Evolutionary conservation across 2,797 vertebrate species (phyloP).

Genomic region (Malacoraja senta): DNA sequence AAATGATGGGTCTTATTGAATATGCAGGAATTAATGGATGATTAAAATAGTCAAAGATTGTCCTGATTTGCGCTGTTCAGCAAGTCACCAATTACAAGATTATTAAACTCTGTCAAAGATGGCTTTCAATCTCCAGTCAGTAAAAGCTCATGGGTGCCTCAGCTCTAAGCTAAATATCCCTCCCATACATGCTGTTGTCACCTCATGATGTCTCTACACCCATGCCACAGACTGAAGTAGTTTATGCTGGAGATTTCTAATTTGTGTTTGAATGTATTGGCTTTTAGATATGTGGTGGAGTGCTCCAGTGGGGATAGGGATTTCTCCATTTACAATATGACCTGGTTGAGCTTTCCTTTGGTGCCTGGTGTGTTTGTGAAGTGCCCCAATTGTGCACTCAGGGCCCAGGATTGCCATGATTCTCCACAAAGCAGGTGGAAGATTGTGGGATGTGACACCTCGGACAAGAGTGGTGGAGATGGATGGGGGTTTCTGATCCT

Average conservation of each 20-base stretch:
- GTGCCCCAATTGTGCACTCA: background rate
- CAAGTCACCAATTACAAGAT: background rate
- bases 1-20: too few relatives aligned
- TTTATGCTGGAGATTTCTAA: background rate
- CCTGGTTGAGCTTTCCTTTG: background rate
- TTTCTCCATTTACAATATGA: background rate
- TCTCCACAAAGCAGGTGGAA: background rate
- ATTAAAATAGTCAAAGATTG: background rate
- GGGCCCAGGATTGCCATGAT: background rate
- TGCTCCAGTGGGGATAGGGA: background rate
- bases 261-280: background rate
- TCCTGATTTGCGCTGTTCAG: background rate
- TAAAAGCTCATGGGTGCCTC: too few relatives aligned
- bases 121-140: too few relatives aligned
- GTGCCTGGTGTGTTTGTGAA: background rate
- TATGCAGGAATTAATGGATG: background rate
- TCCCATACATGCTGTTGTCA: background rate
- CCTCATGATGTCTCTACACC: background rate
- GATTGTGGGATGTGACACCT: background rate
- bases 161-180: background rate
- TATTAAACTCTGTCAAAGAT: background rate
- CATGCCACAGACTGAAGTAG: background rate
- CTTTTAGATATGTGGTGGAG: background rate
- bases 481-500: too few relatives aligned
- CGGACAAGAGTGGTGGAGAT: too few relatives aligned